Base-by-base conservation (phyloP, 1,140 invertebrate genomes). In the Agrypnia vestita region DNA sequence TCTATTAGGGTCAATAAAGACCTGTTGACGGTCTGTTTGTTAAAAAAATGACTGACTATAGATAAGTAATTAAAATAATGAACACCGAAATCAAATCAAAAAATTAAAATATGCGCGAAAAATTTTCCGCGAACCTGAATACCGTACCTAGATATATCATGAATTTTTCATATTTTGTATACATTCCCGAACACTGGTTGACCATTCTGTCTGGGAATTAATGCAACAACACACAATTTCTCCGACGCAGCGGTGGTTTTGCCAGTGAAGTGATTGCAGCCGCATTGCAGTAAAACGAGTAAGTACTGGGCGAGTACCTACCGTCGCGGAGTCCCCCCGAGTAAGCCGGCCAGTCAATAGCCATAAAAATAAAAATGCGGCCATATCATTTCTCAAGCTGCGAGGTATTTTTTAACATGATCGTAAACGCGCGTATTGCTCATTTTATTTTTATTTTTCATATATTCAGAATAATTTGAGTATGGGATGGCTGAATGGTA, bases 271-370 rank as follows among this genome's bases (percentile, higher is more conserved):
- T 10, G 64, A 69, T 69, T 69, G 64, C 64, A 69, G 17, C 64
- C 64, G 64, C 64, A 69, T 47, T 69, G 64, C 64, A 69, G 64
- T 69, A 17, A 69, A 69, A 69, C 15, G 15, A 46, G 64, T 69
- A 69, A 47, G 64, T 69, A 69, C 64, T 21, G n/a, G 15, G 4
- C 44, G n/a, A 69, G 61, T 64, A 13, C 25, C n/a, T n/a, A 25
- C 61, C 61, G n/a, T 25, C 61, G 19, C 61, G 6, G 1, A 35
- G 25, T 35, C 25, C 25, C 8, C 49, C 49, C n/a, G 11, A 51
- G 49, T 3, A 51, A 51, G n/a, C 25, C 6, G 25, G 49, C 49
- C 49, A 51, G 49, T 12, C 11, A 51, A 13, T 51, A 51, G 49
- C 11, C 11, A 51, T 15, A 13, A 12, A 51, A 51, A 13, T 13